These are phyloP conservation scores for Orthonevra nobilis DNA, from an alignment of 2,888 invertebrate species.

Conservation along the genomic window DNA sequence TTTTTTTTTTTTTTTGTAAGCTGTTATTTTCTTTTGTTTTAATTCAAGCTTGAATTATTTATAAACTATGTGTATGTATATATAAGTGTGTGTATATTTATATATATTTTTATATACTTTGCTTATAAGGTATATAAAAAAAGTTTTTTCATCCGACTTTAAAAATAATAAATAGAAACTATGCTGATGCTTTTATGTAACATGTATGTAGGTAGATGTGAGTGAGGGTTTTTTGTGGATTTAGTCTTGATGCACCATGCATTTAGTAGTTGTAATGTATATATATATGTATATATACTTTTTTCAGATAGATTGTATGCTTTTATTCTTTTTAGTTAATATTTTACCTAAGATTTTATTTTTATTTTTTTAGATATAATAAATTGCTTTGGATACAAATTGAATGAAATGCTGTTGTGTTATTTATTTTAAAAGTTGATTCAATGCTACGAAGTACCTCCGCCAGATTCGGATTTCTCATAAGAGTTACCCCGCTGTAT, in stretches of 20 bases:
- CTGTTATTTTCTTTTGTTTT: conserved; percentile 36
- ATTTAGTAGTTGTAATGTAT: conserved; percentile 29
- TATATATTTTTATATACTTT: conserved; percentile 42
- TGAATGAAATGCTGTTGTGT: conserved; percentile 44
- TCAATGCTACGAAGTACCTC: conserved; percentile 79
- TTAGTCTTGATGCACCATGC: conserved; percentile 40
- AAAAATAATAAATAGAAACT: conserved; percentile 60
- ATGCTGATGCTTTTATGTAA: conserved; percentile 53
- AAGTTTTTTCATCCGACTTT: conserved; percentile 33
- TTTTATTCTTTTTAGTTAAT: conserved; percentile 75
- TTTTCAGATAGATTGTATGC: conserved; percentile 45
- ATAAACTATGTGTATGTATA: conserved; percentile 34
- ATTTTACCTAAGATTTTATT: conserved; percentile 67
- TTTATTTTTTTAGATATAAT: conserved; percentile 61
- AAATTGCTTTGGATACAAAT: conserved; percentile 71
- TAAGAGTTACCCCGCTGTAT: conserved; percentile 76
- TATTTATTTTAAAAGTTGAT: conserved; percentile 37
- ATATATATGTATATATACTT: conserved; percentile 10
- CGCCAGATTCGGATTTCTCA: conserved; percentile 73
- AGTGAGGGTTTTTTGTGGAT: conserved; percentile 48
- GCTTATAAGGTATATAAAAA: conserved; percentile 56
- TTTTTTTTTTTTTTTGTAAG: conserved; percentile 44
- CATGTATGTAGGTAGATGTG: conserved; percentile 35
- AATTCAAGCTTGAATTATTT: conserved; percentile 54
- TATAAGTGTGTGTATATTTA: conserved; percentile 42